Base-by-base conservation (phyloP, 2,888 invertebrate species). In the Agrochola macilenta region DNA sequence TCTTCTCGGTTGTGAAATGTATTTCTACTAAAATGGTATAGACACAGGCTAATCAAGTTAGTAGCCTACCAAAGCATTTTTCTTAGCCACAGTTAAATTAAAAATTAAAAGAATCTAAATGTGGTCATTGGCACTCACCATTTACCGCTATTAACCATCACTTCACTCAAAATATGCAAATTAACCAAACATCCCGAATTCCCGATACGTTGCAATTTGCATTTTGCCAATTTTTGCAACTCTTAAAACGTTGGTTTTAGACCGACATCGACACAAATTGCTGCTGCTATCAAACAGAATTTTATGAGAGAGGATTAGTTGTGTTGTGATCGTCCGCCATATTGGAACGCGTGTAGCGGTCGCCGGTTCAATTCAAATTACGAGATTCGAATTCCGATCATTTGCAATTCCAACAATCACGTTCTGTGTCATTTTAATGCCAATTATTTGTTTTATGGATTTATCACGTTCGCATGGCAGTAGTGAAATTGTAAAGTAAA, bases 261-360 rank as follows among this genome's bases (percentile, higher is more conserved):
- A 43, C 20, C 20, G 63, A 54, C 52, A 5, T 65, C 14, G 58
- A 52, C 52, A 4, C 69, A 73, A 84, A 74, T 73, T 63, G 69
- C 54, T 66, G 61, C 46, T 52, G 72, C 76, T 68, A 70, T 77
- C 87, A 84, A 86, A 84, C 74, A 54, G 81, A 85, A 87, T 87
- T 75, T 74, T 80, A 80, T 84, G 61, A 77, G 70, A 79, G 70
- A 57, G 69, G 66, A 77, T 87, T 80, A 80, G 61, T 77, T 74
- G 76, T 69, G 86, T 77, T 74, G 76, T 69, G 86, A 69, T 63
- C 60, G 74, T 35, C 69, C 12, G 65, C 80, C 76, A 78, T 85
- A 78, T 76, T 84, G 81, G 60, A 66, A 66, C 20, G 66, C 61
- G 39, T 73, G 75, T 73, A 69, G 74, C 52, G 68, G 30, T 66